Base-by-base conservation (phyloP, 2,797 vertebrate genomes). In the Paramormyrops hopkinsi region DNA sequence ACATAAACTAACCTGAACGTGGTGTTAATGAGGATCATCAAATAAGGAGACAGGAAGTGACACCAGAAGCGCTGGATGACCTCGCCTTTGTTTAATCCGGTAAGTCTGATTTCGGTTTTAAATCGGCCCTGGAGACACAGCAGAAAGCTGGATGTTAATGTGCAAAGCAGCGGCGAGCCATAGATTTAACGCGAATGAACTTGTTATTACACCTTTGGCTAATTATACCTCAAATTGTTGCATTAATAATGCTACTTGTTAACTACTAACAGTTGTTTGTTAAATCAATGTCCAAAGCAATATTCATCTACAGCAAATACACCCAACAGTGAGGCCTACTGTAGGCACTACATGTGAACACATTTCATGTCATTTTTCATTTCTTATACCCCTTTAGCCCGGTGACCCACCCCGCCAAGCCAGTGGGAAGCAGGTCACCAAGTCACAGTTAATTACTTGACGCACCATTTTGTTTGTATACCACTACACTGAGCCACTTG, bases 231-330 rank as follows among this genome's bases (percentile, higher is more conserved):
- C 46, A 54, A 54, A 54, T 54, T 86, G 46, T 86, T 54, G 51
- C 50, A 33, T 54, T 33, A 54, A 48, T 86, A 54, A 54, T 46
- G 84, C 84, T 17, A 54, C 22, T 22, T 54, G 84, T 51, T 69
- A 73, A 41, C 22, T 88, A 88, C 22, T 53, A 86, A 86, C 50
- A 54, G 50, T 53, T 86, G 48, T 54, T 53, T 46, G 51, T 86
- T 92, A 93, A 94, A 93, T 93, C 92, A 92, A 92, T 90, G 91
- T 82, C 37, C 19, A 82, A 82, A 46, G 2, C 48, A 9, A 48
- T 84, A 48, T 84, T 50, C 44, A 50, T n/a, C n/a, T 50, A 82
- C 25, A 33, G 62, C 9, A 33, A 82, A 82, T n/a, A 44, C 14
- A 48, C 17, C n/a, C n/a, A 25, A 11, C 19, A 7, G 44, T 48